Base-by-base conservation (phyloP, 2,113 vertebrate genomes). In the Notothenia rossii region DNA sequence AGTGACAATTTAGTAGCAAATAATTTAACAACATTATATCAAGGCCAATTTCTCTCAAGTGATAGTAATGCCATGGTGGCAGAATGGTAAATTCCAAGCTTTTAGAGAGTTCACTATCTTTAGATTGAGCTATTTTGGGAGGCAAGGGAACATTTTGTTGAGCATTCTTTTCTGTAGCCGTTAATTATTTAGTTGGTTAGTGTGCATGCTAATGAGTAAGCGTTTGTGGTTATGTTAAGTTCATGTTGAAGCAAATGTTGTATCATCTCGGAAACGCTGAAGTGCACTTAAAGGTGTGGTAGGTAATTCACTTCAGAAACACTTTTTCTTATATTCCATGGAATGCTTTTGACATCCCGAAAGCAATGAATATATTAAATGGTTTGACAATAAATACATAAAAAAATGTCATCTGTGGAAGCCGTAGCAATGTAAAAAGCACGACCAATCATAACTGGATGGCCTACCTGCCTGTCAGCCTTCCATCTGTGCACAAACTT, bases 181-280 rank as follows among this genome's bases (percentile, higher is more conserved):
- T 69, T 74, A 54, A 77, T 80, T 67, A 82, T 82, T 75, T 64
- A 64, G 45, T 40, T 6, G 40, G 60, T 20, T 54, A 53, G 46
- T 29, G 33, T 70, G 56, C 43, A 78, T 77, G 60, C 50, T 74
- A 85, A 81, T 83, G 33, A 81, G 53, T 68, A 53, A 53, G 62
- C 12, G 6, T 7, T 79, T n/a, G 20, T 25, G 33, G 20, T 20
- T 79, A 82, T 46, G 13, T 36, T 0, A 4, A 53, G 54, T 29
- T 67, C 58, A 73, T 66, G 63, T n/a, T n/a, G 54, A 60, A 72
- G 68, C 58, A 55, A 80, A 46, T 65, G 14, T 65, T 75, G 76
- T 73, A 55, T 83, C 61, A 75, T 66, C 70, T 79, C 36, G 8
- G 50, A 45, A 62, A 59, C 67, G 22, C 22, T 22, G 22, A 22